phyloP scores from a whole-genome alignment of 2,113 vertebrate genomes.

The Antennarius striatus region DNA sequence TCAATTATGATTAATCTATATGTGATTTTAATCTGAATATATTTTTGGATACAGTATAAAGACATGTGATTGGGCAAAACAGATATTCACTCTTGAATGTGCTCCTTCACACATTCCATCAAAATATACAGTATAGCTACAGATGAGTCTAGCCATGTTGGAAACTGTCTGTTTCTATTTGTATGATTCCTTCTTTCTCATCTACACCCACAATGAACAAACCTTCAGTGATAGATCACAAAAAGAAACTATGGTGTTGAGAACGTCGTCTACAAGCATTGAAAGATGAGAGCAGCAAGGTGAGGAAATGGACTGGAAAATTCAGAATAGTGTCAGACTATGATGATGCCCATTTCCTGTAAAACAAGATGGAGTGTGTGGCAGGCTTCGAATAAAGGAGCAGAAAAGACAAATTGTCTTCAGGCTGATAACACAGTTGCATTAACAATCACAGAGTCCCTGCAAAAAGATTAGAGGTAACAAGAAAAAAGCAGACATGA shows the following conservation, averaged over 20 bases:
- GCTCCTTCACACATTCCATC: neutral
- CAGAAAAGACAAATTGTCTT: conserved; percentile 28
- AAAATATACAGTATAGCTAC: neutral
- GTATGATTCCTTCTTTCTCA: neutral
- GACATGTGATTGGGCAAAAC: too few relatives aligned
- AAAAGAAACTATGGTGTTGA: conserved; percentile 12
- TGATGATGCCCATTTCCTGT: conserved; percentile 50
- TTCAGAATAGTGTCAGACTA: conserved; percentile 37
- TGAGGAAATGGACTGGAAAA: conserved; percentile 65
- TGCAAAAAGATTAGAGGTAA: conserved; percentile 13
- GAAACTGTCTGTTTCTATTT: conserved; percentile 4
- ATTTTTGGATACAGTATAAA: neutral
- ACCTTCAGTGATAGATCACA: conserved; percentile 45
- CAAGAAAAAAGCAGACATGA: neutral
- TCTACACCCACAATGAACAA: conserved; percentile 2
- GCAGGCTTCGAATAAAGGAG: conserved; percentile 29
- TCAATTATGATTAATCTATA: conserved; percentile 13
- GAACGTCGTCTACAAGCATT: conserved; percentile 28
- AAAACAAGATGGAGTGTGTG: conserved; percentile 51
- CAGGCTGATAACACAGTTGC: conserved; percentile 29
- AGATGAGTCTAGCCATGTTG: neutral
- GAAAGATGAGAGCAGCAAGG: conserved; percentile 41
- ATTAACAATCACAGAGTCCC: conserved; percentile 45
- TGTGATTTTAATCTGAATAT: neutral
- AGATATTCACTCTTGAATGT: too few relatives aligned